phyloP scores from a whole-genome alignment of 2,797 vertebrate genomes.

The Moxostoma hubbsi region DNA sequence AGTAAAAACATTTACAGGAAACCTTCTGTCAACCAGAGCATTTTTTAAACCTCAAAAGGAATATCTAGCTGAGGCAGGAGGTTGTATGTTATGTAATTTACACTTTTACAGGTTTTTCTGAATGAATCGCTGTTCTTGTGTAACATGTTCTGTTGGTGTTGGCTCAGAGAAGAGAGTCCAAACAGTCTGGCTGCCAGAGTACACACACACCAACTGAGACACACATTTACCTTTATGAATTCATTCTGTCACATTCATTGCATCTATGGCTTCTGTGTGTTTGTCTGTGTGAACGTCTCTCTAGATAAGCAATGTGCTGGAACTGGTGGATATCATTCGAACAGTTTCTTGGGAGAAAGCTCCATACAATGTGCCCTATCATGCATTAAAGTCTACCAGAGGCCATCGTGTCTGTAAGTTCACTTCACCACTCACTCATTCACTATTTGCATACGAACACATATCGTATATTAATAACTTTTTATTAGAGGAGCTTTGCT shows the following conservation, averaged over 20 bases:
- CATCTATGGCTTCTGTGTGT: slow-evolving; percentile 32
- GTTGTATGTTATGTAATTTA: slow-evolving; percentile 72
- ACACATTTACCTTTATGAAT: slow-evolving; percentile 50
- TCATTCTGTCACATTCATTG: slow-evolving; percentile 36
- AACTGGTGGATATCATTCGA: slow-evolving; percentile 22
- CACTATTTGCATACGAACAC: background rate
- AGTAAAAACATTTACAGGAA: slow-evolving; percentile 43
- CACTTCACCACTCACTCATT: background rate
- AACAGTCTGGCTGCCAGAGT: slow-evolving; percentile 60
- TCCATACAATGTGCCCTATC: slow-evolving; percentile 1
- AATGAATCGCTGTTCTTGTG: slow-evolving; percentile 77
- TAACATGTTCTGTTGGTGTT: slow-evolving; percentile 77
- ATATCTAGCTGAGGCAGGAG: slow-evolving; percentile 35
- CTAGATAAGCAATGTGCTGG: slow-evolving; percentile 56
- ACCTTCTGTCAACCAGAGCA: slow-evolving; percentile 10
- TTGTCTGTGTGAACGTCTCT: background rate
- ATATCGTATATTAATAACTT: no score
- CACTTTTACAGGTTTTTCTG: slow-evolving; percentile 70
- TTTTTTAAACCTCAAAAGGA: slow-evolving; percentile 27
- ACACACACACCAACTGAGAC: slow-evolving; percentile 48
- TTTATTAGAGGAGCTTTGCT: no score
- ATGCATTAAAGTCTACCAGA: slow-evolving; percentile 27
- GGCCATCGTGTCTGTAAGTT: slow-evolving; percentile 56
- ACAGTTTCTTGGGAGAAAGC: slow-evolving; percentile 28
- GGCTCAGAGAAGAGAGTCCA: slow-evolving; percentile 67